Evolutionary conservation across 2,113 vertebrate genomes (phyloP).

Genomic region (Myotis lucifugus): DNA sequence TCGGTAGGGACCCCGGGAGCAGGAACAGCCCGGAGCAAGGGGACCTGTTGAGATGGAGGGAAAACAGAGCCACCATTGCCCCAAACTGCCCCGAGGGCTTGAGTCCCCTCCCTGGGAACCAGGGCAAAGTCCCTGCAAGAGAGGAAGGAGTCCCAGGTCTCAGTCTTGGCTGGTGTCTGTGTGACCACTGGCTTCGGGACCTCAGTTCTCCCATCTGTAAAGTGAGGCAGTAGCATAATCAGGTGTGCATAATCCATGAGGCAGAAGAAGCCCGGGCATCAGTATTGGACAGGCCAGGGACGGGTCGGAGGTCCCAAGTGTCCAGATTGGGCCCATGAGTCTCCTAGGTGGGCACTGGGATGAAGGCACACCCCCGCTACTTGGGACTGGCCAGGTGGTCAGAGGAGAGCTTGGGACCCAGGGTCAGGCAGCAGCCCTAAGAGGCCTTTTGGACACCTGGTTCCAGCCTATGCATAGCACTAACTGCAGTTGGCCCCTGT

Average conservation of each 20-base stretch:
- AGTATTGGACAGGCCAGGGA: not conserved
- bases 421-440: not conserved
- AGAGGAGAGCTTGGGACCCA: not conserved
- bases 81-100: fast-evolving
- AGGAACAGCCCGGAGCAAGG: not conserved
- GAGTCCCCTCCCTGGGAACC: fast-evolving
- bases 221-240: fast-evolving
- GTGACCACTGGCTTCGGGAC: not conserved
- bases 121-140: fast-evolving
- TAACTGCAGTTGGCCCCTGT: fast-evolving
- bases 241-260: not conserved
- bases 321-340: not conserved
- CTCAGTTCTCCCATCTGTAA: not conserved
- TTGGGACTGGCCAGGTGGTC: not conserved
- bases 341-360: not conserved
- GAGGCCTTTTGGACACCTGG: not conserved
- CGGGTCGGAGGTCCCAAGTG: fast-evolving
- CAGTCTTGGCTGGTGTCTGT: not conserved
- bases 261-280: not conserved
- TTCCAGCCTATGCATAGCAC: not conserved
- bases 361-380: not conserved
- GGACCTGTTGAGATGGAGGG: too few relatives aligned
- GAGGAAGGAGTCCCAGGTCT: not conserved
- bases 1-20: fast-evolving
- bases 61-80: not conserved